These are phyloP conservation scores for Ceyx erithaca DNA, from an alignment of 2,797 vertebrate species.

Conservation along the genomic window DNA sequence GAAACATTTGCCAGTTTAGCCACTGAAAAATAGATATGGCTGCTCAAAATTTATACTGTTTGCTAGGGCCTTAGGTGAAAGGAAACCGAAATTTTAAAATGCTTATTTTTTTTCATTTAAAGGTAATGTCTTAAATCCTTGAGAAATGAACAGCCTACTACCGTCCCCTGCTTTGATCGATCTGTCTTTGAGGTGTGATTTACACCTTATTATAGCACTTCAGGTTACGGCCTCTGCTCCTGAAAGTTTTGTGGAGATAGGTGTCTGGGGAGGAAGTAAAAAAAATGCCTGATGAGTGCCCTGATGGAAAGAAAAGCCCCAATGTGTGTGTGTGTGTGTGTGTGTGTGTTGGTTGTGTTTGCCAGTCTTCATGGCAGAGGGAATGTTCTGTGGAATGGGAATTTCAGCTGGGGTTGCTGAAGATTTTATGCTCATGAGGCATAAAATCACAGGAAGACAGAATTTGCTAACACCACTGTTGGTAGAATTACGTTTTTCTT, in stretches of 20 bases:
- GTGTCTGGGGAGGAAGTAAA: background rate
- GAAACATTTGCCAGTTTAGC: slow-evolving; percentile 66
- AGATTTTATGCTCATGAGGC: background rate
- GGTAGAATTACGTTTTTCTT: background rate
- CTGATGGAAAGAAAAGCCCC: background rate
- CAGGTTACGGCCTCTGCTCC: slow-evolving; percentile 58
- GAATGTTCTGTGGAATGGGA: background rate
- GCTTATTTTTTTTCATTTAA: slow-evolving; percentile 64
- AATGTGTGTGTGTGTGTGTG: background rate
- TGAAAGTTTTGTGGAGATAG: slow-evolving; percentile 58
- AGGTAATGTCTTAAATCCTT: slow-evolving; percentile 64
- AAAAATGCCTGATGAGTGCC: background rate
- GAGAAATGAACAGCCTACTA: slow-evolving; percentile 51
- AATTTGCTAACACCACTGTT: background rate
- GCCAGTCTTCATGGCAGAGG: background rate
- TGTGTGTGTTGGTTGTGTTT: background rate
- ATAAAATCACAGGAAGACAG: background rate
- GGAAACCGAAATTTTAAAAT: slow-evolving; percentile 64
- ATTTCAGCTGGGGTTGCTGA: background rate
- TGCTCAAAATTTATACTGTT: slow-evolving; percentile 64
- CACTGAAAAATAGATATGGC: slow-evolving; percentile 68
- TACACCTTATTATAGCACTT: slow-evolving; percentile 58
- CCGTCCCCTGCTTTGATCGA: slow-evolving; percentile 53
- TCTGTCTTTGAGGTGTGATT: slow-evolving; percentile 56
- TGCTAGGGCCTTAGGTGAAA: slow-evolving; percentile 59